Percentiles rank a stretch among this genome's conserved stretches.
Conservation (phyloP, 64 coral and sea anemone genomes). For the Montipora foliosa region DNA sequence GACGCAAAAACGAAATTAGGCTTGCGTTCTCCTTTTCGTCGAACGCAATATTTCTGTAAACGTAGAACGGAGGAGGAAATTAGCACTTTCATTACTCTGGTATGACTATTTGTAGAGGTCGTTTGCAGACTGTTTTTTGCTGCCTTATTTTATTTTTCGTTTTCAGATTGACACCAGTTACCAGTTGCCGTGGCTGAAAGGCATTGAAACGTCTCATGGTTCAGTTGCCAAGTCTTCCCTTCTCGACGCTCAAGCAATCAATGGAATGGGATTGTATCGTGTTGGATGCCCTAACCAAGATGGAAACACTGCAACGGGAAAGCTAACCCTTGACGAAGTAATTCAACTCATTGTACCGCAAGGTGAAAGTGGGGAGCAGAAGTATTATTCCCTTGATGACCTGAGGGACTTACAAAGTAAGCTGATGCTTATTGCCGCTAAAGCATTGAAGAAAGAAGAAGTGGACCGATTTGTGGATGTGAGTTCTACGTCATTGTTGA, state of each 20-base stretch:
- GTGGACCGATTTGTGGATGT: slow-evolving; percentile 74
- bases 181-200: slow-evolving; percentile 86
- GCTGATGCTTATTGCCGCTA: slow-evolving; percentile 75
- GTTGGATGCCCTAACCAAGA: slow-evolving; percentile 48
- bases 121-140: background rate
- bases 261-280: slow-evolving; percentile 60
- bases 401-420: slow-evolving; percentile 71
- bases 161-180: slow-evolving; percentile 70
- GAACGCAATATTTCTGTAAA: too few species aligned
- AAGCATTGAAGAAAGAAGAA: slow-evolving; percentile 56
- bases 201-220: slow-evolving; percentile 84
- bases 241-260: slow-evolving; percentile 77
- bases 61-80: background rate
- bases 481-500: background rate
- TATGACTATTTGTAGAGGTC: background rate
- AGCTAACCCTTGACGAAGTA: slow-evolving; percentile 2
- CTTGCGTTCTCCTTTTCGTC: too few species aligned
- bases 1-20: too few species aligned
- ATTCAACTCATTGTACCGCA: background rate
- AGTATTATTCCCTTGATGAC: slow-evolving; percentile 37
- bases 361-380: background rate
- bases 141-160: background rate
- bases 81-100: background rate
- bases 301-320: background rate
- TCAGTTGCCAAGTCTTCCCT: slow-evolving; percentile 82